A percentile compares a stretch with the other conserved stretches of the same genome.
Conservation (phyloP, 92 coral and sea anemone species). For the Virgularia gustaviana region DNA sequence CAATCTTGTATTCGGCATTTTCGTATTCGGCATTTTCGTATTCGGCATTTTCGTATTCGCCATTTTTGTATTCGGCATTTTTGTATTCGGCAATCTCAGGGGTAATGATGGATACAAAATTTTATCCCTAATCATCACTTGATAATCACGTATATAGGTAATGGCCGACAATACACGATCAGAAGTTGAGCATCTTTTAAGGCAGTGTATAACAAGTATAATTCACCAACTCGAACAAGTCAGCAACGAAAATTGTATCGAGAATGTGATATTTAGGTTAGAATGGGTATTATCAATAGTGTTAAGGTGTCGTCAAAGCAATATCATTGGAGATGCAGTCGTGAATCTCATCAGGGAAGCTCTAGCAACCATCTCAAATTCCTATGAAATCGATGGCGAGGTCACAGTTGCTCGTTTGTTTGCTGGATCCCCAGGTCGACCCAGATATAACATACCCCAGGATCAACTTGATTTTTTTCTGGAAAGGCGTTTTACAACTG, state of each 20-base stretch:
- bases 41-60: no score
- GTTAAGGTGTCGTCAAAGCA: not conserved
- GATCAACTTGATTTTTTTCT: not conserved
- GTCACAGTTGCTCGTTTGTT: not conserved
- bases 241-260: not conserved
- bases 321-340: not conserved
- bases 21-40: no score
- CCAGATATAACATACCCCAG: not conserved
- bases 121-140: no score
- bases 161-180: not conserved
- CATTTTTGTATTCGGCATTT: no score
- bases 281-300: not conserved
- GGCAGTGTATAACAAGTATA: not conserved
- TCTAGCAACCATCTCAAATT: not conserved
- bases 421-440: conserved; percentile 2
- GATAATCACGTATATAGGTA: no score
- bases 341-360: not conserved
- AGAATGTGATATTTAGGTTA: not conserved
- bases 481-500: conserved; percentile 1
- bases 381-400: not conserved
- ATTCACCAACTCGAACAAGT: not conserved
- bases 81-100: no score
- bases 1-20: no score
- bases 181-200: not conserved
- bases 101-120: no score